Conservation (phyloP, 2,888 invertebrate genomes). For the Pecten maximus region DNA sequence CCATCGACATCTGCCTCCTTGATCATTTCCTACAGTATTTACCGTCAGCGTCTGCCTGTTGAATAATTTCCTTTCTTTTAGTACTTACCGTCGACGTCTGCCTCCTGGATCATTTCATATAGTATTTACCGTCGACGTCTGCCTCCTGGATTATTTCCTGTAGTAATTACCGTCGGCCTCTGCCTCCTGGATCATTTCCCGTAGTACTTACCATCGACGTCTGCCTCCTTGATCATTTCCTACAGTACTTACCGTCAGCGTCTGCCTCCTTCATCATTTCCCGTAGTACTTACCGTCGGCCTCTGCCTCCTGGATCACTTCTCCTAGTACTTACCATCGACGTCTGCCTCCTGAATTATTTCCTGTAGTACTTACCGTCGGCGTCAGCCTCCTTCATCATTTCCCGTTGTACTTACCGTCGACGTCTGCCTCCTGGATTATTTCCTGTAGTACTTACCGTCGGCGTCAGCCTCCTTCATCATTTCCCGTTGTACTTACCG, state of each 20-base stretch:
- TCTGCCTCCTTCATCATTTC: background rate
- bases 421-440: background rate
- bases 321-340: background rate
- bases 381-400: background rate
- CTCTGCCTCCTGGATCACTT: background rate
- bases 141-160: no score
- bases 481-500: background rate
- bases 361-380: background rate
- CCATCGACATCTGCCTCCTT: no score
- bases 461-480: background rate
- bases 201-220: background rate
- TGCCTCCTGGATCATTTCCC: background rate
- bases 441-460: background rate
- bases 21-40: no score
- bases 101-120: conserved; percentile 38
- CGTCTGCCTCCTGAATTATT: background rate
- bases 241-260: background rate
- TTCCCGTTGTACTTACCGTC: background rate
- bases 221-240: background rate
- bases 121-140: conserved; percentile 25
- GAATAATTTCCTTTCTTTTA: no score
- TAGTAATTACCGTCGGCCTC: conserved; percentile 37
- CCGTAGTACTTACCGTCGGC: background rate
- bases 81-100: conserved; percentile 38
- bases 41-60: no score